phyloP scores from a whole-genome alignment of 2,797 vertebrate species.

The Remorina albescens region DNA sequence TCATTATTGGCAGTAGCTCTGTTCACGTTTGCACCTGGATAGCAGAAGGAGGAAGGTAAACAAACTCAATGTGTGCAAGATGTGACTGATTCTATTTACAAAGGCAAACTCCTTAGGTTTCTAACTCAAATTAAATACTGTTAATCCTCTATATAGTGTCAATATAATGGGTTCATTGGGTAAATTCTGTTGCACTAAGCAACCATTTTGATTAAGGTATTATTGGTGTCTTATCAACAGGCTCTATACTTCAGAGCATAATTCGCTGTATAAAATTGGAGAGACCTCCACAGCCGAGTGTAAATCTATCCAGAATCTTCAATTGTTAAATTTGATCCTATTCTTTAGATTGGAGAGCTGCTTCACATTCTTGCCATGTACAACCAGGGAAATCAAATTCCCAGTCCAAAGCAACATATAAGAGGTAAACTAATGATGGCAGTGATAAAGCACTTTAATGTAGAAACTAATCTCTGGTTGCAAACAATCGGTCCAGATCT shows the following conservation, averaged over 20 bases:
- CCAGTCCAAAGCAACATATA: not conserved
- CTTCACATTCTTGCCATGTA: not conserved
- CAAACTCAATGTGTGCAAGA: not conserved
- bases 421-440: not conserved
- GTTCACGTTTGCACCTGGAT: slow-evolving; percentile 97
- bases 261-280: not conserved
- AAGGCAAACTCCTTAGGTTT: not conserved
- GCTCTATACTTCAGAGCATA: not conserved
- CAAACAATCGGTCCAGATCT: not conserved
- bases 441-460: not conserved
- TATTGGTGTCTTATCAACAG: not conserved
- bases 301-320: not conserved
- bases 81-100: not conserved
- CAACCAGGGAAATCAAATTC: not conserved
- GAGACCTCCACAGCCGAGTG: no score
- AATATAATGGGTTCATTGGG: not conserved
- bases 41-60: slow-evolving; percentile 5
- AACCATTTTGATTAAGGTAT: not conserved
- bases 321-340: not conserved
- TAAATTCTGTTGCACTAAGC: not conserved
- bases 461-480: not conserved
- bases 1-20: slow-evolving; percentile 98
- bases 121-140: not conserved
- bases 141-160: not conserved
- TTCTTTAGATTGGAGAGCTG: not conserved